These are phyloP conservation scores for Diloba caeruleocephala DNA, from an alignment of 2,888 invertebrate genomes.

Conservation along the genomic window DNA sequence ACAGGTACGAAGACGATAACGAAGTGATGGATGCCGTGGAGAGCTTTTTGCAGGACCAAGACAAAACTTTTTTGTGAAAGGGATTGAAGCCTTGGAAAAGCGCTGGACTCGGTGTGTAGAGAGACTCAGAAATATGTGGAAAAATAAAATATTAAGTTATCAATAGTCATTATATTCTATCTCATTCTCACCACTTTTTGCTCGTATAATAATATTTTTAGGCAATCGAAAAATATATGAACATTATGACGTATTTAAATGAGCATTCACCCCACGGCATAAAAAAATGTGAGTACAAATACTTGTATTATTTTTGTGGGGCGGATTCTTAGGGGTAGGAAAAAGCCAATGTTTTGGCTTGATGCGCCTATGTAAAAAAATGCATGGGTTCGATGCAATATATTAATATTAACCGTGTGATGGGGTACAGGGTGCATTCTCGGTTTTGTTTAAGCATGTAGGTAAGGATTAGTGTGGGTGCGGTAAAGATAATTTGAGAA, in stretches of 20 bases:
- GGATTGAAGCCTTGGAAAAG: too few relatives aligned
- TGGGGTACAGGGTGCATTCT: constrained; percentile 81
- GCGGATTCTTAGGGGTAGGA: constrained; percentile 72
- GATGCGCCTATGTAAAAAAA: constrained; percentile 78
- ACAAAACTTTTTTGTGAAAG: too few relatives aligned
- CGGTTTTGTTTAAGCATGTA: constrained; percentile 63
- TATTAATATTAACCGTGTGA: constrained; percentile 88
- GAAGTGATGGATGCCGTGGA: too few relatives aligned
- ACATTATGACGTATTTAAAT: constrained; percentile 75
- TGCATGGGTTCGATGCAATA: constrained; percentile 85
- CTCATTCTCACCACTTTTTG: too few relatives aligned
- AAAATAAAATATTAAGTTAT: too few relatives aligned
- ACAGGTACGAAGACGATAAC: too few relatives aligned
- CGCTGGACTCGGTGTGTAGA: too few relatives aligned
- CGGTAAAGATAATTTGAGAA: constrained; percentile 29
- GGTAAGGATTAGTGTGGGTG: constrained; percentile 65
- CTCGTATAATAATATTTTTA: constrained; percentile 51
- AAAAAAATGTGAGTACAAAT: constrained; percentile 84
- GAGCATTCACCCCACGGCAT: constrained; percentile 69
- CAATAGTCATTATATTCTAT: too few relatives aligned
- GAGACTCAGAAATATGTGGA: too few relatives aligned
- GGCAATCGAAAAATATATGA: constrained; percentile 57
- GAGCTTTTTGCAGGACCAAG: too few relatives aligned
- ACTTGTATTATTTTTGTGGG: constrained; percentile 85
- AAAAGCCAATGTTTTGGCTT: constrained; percentile 85